These are phyloP conservation scores for Empidonax alnorum DNA, from an alignment of 2,113 vertebrate genomes.

Conservation along the genomic window DNA sequence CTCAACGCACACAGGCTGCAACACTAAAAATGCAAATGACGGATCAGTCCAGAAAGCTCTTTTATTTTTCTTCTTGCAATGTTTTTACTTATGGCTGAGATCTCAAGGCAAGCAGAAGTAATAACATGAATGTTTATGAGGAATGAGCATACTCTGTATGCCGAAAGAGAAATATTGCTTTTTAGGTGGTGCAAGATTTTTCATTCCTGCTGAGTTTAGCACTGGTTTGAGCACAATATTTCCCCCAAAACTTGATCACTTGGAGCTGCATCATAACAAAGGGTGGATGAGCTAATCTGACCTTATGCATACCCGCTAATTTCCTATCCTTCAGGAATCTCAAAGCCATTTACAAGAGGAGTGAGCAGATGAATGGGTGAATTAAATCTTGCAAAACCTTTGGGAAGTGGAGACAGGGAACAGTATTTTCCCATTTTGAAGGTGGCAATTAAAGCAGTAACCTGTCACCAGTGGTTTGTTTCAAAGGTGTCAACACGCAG, in stretches of 20 bases:
- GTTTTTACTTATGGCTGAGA: neutral
- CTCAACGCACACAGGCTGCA: neutral
- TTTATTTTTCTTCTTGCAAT: neutral
- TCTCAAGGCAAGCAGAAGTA: slow-evolving; percentile 7
- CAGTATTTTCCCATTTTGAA: slow-evolving; percentile 27
- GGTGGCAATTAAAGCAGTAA: neutral
- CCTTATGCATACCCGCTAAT: neutral
- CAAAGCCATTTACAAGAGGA: neutral
- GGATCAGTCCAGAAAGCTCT: neutral
- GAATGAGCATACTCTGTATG: neutral
- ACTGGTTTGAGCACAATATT: neutral
- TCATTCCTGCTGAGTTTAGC: neutral
- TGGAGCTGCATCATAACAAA: neutral
- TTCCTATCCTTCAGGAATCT: neutral
- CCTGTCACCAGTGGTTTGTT: neutral
- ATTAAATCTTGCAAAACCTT: slow-evolving; percentile 21
- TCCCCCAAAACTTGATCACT: neutral
- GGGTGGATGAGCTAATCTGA: neutral
- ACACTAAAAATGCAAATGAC: neutral
- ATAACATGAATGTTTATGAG: neutral
- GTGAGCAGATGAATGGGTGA: neutral
- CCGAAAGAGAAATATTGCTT: neutral
- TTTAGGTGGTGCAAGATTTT: neutral
- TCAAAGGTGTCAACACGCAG: neutral
- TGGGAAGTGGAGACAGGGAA: neutral